Base-by-base conservation (phyloP, 2,888 invertebrate species). In the Zaprionus bogoriensis region DNA sequence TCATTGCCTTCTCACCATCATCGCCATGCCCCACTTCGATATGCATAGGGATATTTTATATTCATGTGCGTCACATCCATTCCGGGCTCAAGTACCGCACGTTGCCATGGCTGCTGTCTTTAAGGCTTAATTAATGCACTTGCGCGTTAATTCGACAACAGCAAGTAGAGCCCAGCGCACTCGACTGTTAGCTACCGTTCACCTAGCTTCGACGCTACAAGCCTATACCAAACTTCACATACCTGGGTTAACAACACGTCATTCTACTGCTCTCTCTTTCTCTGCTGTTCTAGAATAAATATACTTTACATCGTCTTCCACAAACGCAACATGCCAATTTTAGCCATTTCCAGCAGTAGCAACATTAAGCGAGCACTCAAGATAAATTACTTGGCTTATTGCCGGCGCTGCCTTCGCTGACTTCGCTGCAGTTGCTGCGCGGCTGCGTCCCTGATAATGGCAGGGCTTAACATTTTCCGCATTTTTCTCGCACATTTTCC, bases 71-170 rank as follows among this genome's bases (percentile, higher is more conserved):
- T n/a, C 28, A 17, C 14, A 32, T 32, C 2, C 30, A 32, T 32
- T 14, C 6, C 14, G 23, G 36, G 38, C 30, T 30, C 36, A 27
- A 20, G 12, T 38, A 36, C 28, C 48, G 27, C 52, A 48, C 55
- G 74, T 72, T 72, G 63, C 77, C 74, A 66, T 70, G 72, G 60
- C 38, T 25, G 20, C 6, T 41, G 41, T 74, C 70, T 74, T 82
- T 64, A 63, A 66, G 60, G 62, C 78, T 81, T 84, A 81, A 82
- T 82, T 87, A 87, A 87, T 87, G 85, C 85, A 81, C 71, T 87
- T 84, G 65, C 57, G 66, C 76, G 65, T 84, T 87, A 81, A 82
- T 73, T 59, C 69, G 55, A 51, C 64, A 62, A 60, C 74, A 44
- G 27, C 53, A 66, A n/a, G n/a, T n/a, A n/a, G n/a, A n/a, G n/a